Evolutionary conservation across 2,797 vertebrate species (phyloP).

Genomic region (Sebastes kiyomatsui): DNA sequence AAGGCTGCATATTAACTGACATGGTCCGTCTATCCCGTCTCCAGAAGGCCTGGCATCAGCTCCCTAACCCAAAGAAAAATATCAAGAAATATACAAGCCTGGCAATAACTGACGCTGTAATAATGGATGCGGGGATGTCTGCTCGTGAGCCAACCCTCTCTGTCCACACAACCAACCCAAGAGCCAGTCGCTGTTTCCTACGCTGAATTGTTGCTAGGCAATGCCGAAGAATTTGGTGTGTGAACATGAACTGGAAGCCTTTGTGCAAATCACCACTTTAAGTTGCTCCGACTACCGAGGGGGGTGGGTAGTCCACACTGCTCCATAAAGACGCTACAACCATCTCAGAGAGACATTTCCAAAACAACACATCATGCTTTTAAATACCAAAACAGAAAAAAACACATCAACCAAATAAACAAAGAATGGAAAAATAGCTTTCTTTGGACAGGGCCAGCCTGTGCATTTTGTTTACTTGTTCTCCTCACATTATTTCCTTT

Average conservation of each 20-base stretch:
- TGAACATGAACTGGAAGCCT: conserved; percentile 78
- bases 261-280: conserved; percentile 79
- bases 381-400: conserved; percentile 55
- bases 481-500: conserved; percentile 27
- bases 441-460: conserved; percentile 87
- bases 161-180: conserved; percentile 59
- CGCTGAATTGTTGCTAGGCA: conserved; percentile 79
- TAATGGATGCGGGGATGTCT: conserved; percentile 60
- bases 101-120: conserved; percentile 58
- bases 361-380: conserved; percentile 66
- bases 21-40: conserved; percentile 50
- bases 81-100: conserved; percentile 36
- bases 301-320: conserved; percentile 47
- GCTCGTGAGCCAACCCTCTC: conserved; percentile 58
- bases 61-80: conserved; percentile 53
- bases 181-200: conserved; percentile 59
- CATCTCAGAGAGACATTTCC: conserved; percentile 43
- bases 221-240: conserved; percentile 78
- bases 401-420: conserved; percentile 40
- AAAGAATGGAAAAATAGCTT: conserved; percentile 80
- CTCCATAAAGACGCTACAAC: conserved; percentile 54
- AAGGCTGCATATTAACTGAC: conserved; percentile 80
- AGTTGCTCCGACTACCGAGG: conserved; percentile 50
- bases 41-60: conserved; percentile 47
- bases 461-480: conserved; percentile 72